Evolutionary conservation across 2,797 vertebrate species (phyloP).

Genomic region (Hirundo rustica): DNA sequence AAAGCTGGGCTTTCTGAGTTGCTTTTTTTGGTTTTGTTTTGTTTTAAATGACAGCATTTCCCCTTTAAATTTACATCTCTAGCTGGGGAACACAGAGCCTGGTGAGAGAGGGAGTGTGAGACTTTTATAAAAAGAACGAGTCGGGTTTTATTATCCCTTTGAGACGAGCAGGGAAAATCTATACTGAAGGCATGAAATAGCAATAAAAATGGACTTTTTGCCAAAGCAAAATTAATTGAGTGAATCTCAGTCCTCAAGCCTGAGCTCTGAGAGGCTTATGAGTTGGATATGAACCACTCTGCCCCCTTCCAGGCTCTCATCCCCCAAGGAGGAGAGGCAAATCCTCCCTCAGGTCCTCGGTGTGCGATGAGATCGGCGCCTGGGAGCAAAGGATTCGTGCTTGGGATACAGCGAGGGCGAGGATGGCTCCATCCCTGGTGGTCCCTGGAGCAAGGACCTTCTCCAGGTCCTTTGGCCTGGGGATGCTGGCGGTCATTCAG

Average conservation of each 20-base stretch:
- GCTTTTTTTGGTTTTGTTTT: slow-evolving; percentile 67
- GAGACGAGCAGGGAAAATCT: slow-evolving; percentile 78
- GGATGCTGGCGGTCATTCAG: neutral
- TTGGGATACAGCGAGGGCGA: neutral
- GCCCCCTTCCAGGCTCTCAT: slow-evolving; percentile 45
- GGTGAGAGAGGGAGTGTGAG: slow-evolving; percentile 63
- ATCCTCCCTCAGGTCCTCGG: neutral
- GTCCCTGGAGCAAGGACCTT: neutral
- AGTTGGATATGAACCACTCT: slow-evolving; percentile 55
- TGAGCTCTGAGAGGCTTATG: slow-evolving; percentile 58
- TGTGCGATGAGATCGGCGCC: neutral
- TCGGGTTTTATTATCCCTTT: slow-evolving; percentile 77
- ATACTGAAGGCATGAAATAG: slow-evolving; percentile 75
- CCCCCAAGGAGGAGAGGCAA: slow-evolving; percentile 2
- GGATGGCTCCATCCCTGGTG: neutral
- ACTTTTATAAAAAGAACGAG: slow-evolving; percentile 73
- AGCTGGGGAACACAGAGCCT: slow-evolving; percentile 63
- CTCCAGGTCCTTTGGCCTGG: neutral
- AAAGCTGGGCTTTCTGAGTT: slow-evolving; percentile 44
- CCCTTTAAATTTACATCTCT: slow-evolving; percentile 60
- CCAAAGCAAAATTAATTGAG: slow-evolving; percentile 77
- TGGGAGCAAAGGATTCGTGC: neutral
- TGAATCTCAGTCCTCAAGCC: slow-evolving; percentile 66
- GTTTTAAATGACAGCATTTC: slow-evolving; percentile 66
- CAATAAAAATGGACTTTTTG: slow-evolving; percentile 76